Evolutionary conservation across 2,888 invertebrate genomes (phyloP), one percentile per base, ranked within the genome.

Genomic region (Thymelicus sylvestris): DNA sequence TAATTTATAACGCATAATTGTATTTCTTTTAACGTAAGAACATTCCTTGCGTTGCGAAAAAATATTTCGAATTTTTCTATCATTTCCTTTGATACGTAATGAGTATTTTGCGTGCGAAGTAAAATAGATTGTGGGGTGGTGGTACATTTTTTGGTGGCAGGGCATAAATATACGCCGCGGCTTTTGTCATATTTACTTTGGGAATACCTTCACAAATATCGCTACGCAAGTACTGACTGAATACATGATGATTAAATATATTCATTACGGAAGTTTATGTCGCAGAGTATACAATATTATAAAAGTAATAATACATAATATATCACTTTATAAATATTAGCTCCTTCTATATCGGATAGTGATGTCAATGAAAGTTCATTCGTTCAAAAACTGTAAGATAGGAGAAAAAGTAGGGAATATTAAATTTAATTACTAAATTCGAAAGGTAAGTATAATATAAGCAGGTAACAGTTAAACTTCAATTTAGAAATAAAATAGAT

Each of bases 51-150:
- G 48, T 69, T 69, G 69, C 64, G 59, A 64, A 69, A 69, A 52
- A 69, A 48, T 64, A 64, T 39, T 64, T 69, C 13, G 59, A 24
- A 64, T 64, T 48, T 69, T 64, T 69, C 64, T 64, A 69, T 69
- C 59, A 69, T 59, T 69, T 69, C 59, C 65, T 69, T 69, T 24
- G 39, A 76, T 76, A 72, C 74, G 76, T 84, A 87, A 88, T 83
- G 83, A 87, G 82, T 79, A 80, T 73, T 77, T 86, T 75, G 88
- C 86, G 85, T 87, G 88, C 74, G 73, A 72, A 71, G 70, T 75
- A 76, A 78, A 75, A 77, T 48, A 48, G 38, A 50, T 57, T 68
- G 13, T 44, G n/a, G 48, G 55, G 39, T 5, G 38, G 38, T 38
- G n/a, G 55, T 12, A 44, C 50, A 67, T 67, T 60, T 48, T 62